Evolutionary conservation across 2,888 invertebrate genomes (phyloP), one percentile per base, ranked within the genome.

Genomic region (Ypsolopha sequella): DNA sequence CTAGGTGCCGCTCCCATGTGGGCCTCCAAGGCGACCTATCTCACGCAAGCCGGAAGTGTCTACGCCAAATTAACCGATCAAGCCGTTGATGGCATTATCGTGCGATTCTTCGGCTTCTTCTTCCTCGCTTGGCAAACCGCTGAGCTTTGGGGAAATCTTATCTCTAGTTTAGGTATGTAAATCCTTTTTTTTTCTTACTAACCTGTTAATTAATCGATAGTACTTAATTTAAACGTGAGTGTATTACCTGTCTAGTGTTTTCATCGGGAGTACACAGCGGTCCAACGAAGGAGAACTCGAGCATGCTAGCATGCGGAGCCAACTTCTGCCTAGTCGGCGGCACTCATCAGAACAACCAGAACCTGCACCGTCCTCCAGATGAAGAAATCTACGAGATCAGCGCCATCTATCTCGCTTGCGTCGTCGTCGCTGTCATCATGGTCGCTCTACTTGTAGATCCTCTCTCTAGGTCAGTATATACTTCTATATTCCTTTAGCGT

Each of bases 101-200:
- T 97, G 53, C 88, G 97, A 66, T 98, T 99, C 90, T 99, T 99
- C 80, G 99, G 99, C 45, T 95, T 98, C 90, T 99, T 99, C 91
- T 99, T 99, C 89, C 91, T 98, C 64, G 95, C 98, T 59, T 98
- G 98, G 93, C 98, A 98, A 79, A 95, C 97, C 11, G 95, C 98
- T 63, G 95, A 98, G 84, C 91, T 98, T 48, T 96, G 97, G 95
- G 98, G 98, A 70, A 98, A 98, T 80, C 90, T 98, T 56, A 93
- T 97, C 67, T 97, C 97, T n/a, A 97, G 96, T 60, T 89, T 95
- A 63, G 93, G 94, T 94, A 75, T 90, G 92, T 87, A 11, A 50
- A 33, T 4, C 24, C 4, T 24, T 24, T 24, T 24, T 24, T 24
- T 24, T 24, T 24, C 24, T 24, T 24, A 24, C 24, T 24, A 24